Conservation (phyloP, 2,113 vertebrate species). For the Mungos mungo region DNA sequence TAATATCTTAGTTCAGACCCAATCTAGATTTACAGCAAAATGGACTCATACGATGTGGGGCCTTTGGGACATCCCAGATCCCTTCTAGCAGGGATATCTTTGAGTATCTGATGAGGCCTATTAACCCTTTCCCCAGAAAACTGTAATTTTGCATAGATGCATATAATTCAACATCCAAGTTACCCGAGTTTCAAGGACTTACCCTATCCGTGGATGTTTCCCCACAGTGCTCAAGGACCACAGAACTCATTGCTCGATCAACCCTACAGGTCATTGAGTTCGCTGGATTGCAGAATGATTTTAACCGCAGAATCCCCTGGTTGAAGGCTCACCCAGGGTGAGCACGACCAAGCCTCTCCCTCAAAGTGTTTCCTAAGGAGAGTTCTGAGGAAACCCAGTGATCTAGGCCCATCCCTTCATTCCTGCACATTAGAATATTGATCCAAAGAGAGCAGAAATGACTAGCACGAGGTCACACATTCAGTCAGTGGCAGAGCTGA, state of each 20-base stretch:
- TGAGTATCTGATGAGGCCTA: background rate
- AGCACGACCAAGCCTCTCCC: too few relatives aligned
- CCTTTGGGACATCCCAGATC: background rate
- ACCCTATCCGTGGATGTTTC: background rate
- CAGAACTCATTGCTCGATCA: background rate
- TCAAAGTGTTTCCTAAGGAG: background rate
- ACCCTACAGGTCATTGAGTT: background rate
- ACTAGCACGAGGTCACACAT: background rate
- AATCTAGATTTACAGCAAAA: background rate
- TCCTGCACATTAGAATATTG: background rate
- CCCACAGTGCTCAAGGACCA: background rate
- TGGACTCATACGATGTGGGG: background rate
- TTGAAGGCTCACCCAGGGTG: background rate
- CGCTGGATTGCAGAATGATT: background rate
- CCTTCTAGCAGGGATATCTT: background rate
- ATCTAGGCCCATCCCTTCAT: background rate
- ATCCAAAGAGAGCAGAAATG: background rate
- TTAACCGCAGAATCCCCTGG: background rate
- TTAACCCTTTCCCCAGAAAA: background rate
- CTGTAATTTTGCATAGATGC: background rate
- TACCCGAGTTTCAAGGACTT: background rate
- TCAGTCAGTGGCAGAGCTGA: background rate
- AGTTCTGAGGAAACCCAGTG: background rate
- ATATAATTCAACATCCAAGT: background rate
- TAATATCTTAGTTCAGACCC: background rate